phyloP scores from a whole-genome alignment of 2,797 vertebrate genomes.

The Ciconia nigra region DNA sequence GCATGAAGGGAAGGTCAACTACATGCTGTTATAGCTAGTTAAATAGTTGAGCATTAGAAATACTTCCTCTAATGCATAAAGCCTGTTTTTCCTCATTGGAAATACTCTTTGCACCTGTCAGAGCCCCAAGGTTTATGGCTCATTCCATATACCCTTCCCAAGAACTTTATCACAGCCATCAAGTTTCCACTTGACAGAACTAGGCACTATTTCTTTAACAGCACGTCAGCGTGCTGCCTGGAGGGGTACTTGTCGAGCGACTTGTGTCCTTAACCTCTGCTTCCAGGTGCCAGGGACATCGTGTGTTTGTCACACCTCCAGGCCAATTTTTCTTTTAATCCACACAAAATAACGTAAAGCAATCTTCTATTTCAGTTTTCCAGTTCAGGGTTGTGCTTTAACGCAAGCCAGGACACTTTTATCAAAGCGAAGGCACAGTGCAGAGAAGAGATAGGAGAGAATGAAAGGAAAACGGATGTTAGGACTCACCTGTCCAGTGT shows the following conservation, averaged over 20 bases:
- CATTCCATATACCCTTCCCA: background rate
- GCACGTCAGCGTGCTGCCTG: background rate
- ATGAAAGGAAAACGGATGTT: background rate
- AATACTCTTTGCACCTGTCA: background rate
- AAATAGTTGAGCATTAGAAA: background rate
- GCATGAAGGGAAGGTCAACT: background rate
- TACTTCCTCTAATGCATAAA: background rate
- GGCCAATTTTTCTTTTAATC: background rate
- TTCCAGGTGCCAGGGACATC: background rate
- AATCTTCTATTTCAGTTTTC: background rate
- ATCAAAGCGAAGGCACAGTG: background rate
- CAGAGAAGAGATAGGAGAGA: background rate
- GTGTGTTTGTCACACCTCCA: background rate
- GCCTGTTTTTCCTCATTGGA: background rate
- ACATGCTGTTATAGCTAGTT: background rate
- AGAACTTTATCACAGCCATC: background rate
- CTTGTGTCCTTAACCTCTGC: background rate
- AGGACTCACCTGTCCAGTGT: slow-evolving; percentile 88
- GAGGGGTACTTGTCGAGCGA: background rate
- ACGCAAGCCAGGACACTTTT: background rate
- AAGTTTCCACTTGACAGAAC: background rate
- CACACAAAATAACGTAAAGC: background rate
- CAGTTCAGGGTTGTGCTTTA: background rate
- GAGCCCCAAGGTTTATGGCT: background rate
- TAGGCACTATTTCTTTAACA: background rate